phyloP scores from a whole-genome alignment of 2,888 invertebrate genomes.

The Celastrina argiolus region DNA sequence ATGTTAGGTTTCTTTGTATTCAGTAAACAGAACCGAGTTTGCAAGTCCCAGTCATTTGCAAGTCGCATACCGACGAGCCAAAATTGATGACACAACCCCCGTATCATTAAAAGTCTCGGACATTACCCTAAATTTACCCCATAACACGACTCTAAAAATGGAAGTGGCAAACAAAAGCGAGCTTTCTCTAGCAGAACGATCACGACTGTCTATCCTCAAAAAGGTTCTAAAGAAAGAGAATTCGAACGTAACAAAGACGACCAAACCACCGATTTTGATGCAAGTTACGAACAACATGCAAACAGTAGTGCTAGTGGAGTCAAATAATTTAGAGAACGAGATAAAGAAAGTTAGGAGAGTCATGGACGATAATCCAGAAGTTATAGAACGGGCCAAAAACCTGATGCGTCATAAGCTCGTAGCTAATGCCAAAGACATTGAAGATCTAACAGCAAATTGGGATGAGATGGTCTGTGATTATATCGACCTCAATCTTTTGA shows the following conservation, averaged over 20 bases:
- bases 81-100: constrained; percentile 28
- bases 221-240: constrained; percentile 56
- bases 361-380: constrained; percentile 46
- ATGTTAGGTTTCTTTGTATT: constrained; percentile 66
- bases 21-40: constrained; percentile 43
- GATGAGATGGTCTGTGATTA: constrained; percentile 65
- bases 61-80: constrained; percentile 32
- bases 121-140: constrained; percentile 20
- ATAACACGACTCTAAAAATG: neutral
- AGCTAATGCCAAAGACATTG: constrained; percentile 48
- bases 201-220: constrained; percentile 58
- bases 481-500: constrained; percentile 51
- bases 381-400: constrained; percentile 48
- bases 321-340: constrained; percentile 41
- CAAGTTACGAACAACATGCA: constrained; percentile 52
- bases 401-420: constrained; percentile 61
- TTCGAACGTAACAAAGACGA: constrained; percentile 36
- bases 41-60: constrained; percentile 29
- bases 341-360: constrained; percentile 41
- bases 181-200: constrained; percentile 57
- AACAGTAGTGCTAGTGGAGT: constrained; percentile 59
- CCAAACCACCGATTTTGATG: constrained; percentile 60
- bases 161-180: constrained; percentile 30
- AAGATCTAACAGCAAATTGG: constrained; percentile 64
- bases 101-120: constrained; percentile 22